These are phyloP conservation scores for Psococerastis gibbosa DNA, from an alignment of 2,888 invertebrate genomes.

Conservation along the genomic window DNA sequence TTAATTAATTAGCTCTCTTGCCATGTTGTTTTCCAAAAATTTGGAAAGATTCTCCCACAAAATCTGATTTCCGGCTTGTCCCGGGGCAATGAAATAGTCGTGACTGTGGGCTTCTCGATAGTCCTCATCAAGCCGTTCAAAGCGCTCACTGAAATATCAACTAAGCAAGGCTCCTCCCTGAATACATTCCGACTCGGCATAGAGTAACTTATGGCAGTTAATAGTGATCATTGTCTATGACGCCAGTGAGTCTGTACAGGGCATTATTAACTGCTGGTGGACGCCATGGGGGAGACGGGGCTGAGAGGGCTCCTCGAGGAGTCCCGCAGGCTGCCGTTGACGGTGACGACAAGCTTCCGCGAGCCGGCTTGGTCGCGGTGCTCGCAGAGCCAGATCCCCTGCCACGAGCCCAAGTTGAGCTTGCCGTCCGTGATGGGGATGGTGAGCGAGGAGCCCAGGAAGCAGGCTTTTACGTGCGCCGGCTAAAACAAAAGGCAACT, in stretches of 20 bases:
- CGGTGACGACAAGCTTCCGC: constrained; percentile 70
- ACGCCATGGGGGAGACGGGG: constrained; percentile 67
- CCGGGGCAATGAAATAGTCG: no score
- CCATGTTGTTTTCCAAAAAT: no score
- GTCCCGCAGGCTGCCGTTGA: constrained; percentile 79
- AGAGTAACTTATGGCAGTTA: no score
- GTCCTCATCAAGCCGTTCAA: no score
- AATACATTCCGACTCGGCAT: no score
- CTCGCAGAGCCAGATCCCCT: constrained; percentile 96
- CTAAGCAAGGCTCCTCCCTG: no score
- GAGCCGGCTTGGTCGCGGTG: constrained; percentile 92
- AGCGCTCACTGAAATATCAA: no score
- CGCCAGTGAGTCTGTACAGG: neutral
- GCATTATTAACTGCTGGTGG: constrained; percentile 65
- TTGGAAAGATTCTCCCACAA: no score
- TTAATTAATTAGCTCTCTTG: no score
- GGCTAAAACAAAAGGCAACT: constrained; percentile 40
- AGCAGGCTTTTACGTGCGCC: constrained; percentile 92
- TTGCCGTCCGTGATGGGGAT: constrained; percentile 93
- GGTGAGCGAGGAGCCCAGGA: constrained; percentile 85
- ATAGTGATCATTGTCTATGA: no score
- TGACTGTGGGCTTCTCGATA: no score
- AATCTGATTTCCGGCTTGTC: no score
- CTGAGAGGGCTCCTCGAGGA: constrained; percentile 68
- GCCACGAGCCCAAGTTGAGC: constrained; percentile 90